Percentiles rank a stretch among this genome's conserved stretches.
Evolutionary conservation across 1,140 invertebrate species (phyloP).

Genomic region (Adelges cooleyi): DNA sequence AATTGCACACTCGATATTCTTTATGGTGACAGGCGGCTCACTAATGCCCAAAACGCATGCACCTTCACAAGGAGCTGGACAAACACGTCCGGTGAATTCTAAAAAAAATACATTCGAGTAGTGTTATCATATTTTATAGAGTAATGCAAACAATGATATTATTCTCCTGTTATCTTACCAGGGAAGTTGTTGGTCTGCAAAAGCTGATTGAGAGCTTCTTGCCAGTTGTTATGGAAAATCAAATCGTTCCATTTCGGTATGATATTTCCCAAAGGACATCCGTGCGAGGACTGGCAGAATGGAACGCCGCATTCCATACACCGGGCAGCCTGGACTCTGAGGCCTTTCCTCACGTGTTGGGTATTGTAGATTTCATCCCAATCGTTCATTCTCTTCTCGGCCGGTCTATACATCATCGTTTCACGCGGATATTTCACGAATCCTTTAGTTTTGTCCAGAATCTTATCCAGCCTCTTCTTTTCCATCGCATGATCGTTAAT

Average conservation of each 20-base stretch:
- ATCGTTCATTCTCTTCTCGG: slow-evolving; percentile 73
- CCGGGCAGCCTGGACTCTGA: slow-evolving; percentile 83
- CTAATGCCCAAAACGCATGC: slow-evolving; percentile 95
- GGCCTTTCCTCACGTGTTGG: slow-evolving; percentile 68
- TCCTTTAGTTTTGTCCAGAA: slow-evolving; percentile 83
- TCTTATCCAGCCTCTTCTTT: slow-evolving; percentile 64
- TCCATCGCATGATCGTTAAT: slow-evolving; percentile 61
- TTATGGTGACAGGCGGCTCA: slow-evolving; percentile 93
- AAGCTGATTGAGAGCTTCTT: slow-evolving; percentile 87
- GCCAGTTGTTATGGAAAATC: slow-evolving; percentile 89
- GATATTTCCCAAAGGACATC: slow-evolving; percentile 95
- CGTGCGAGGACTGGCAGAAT: slow-evolving; percentile 94
- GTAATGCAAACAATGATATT: neutral
- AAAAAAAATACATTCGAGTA: slow-evolving; percentile 18
- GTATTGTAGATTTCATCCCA: slow-evolving; percentile 97
- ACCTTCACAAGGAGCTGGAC: slow-evolving; percentile 97
- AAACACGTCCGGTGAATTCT: slow-evolving; percentile 97
- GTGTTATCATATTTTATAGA: neutral
- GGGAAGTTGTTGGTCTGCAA: slow-evolving; percentile 99
- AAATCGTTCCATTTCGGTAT: slow-evolving; percentile 99
- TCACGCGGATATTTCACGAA: slow-evolving; percentile 94
- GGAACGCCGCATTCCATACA: slow-evolving; percentile 99
- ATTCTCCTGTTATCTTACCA: slow-evolving; percentile 39
- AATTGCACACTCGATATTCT: slow-evolving; percentile 97
- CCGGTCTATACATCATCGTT: slow-evolving; percentile 67